A percentile compares a stretch with the other conserved stretches of the same genome.
phyloP scores from a whole-genome alignment of 2,888 invertebrate species.

The Heliconius aoede region DNA sequence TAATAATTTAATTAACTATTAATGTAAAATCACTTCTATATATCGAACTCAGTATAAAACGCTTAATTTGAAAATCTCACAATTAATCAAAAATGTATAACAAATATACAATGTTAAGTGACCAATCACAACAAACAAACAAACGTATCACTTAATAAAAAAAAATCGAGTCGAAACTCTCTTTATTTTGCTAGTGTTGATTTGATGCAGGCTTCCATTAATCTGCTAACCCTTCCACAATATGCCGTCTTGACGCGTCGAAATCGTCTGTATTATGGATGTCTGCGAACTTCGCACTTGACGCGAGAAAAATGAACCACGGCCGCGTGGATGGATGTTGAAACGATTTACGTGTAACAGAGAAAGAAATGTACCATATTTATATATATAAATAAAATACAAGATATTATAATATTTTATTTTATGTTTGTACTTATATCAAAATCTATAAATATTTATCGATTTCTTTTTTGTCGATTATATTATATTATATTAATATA shows the following conservation, averaged over 20 bases:
- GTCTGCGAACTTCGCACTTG: slow-evolving; percentile 74
- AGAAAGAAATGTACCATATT: slow-evolving; percentile 13
- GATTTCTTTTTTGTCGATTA: too few relatives aligned
- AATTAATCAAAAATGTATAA: neutral
- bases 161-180: neutral
- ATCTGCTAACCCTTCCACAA: slow-evolving; percentile 70
- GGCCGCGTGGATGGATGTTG: slow-evolving; percentile 70
- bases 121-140: neutral
- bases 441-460: too few relatives aligned
- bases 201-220: slow-evolving; percentile 45
- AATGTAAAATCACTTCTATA: neutral
- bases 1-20: neutral
- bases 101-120: neutral
- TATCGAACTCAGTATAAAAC: neutral
- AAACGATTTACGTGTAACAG: slow-evolving; percentile 65
- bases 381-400: neutral
- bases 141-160: neutral
- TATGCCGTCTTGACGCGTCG: slow-evolving; percentile 81
- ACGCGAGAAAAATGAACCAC: slow-evolving; percentile 83
- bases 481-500: too few relatives aligned
- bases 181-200: slow-evolving; percentile 34
- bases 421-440: too few relatives aligned
- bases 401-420: too few relatives aligned
- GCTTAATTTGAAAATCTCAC: neutral
- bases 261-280: slow-evolving; percentile 81